phyloP scores from a whole-genome alignment of 2,888 invertebrate genomes.

The Amiota minor region DNA sequence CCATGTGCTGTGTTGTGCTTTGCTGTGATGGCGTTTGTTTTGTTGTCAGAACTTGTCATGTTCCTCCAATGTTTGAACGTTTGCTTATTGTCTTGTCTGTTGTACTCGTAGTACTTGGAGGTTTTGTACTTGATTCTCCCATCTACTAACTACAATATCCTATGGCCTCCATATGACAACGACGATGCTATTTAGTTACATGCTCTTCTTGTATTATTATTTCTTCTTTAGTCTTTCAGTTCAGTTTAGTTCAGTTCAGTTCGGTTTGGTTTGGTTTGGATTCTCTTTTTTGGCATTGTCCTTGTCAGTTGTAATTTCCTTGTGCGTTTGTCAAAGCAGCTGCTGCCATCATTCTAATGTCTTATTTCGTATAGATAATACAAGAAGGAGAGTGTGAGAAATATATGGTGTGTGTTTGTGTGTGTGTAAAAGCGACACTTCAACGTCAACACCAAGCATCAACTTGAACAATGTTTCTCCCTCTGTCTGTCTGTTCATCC shows the following conservation, averaged over 20 bases:
- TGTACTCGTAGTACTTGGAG: neutral
- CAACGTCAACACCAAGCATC: neutral
- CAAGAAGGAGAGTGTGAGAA: no score
- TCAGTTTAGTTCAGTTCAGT: neutral
- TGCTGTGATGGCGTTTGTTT: slow-evolving; percentile 17
- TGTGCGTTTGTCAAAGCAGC: slow-evolving; percentile 22
- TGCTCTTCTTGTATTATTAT: no score
- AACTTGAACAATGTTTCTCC: slow-evolving; percentile 4
- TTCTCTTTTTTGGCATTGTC: slow-evolving; percentile 18
- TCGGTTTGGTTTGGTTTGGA: no score
- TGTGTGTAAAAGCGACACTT: neutral
- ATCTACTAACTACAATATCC: no score
- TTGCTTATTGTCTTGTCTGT: slow-evolving; percentile 24
- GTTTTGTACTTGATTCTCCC: neutral
- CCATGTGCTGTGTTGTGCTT: neutral
- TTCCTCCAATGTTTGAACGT: neutral
- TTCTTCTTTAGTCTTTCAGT: neutral
- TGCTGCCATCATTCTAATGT: neutral
- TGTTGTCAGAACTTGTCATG: slow-evolving; percentile 28
- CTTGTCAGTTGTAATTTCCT: slow-evolving; percentile 20
- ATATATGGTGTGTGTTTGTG: no score
- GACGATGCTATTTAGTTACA: no score
- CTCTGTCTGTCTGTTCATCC: neutral
- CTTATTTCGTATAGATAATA: no score
- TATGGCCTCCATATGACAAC: no score